Evolutionary conservation across 2,797 vertebrate genomes (phyloP).

Genomic region (Diceros bicornis): DNA sequence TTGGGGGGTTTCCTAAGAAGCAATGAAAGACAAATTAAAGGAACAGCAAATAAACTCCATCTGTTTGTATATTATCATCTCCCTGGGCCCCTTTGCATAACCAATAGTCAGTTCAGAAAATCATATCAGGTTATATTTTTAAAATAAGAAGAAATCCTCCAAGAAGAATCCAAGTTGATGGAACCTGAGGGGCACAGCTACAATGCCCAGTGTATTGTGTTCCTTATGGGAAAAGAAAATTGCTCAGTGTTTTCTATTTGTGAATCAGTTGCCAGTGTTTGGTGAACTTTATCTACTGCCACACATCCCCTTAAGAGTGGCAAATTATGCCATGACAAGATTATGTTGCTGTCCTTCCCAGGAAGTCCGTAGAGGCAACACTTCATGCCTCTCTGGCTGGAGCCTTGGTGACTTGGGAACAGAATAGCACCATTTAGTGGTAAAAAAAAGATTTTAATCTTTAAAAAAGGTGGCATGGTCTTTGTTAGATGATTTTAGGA

Average conservation of each 20-base stretch:
- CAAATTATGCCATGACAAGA: slow-evolving; percentile 67
- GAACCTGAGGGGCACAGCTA: background rate
- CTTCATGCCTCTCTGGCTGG: background rate
- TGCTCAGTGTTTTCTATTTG: slow-evolving; percentile 72
- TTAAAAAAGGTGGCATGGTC: slow-evolving; percentile 12
- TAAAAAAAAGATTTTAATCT: slow-evolving; percentile 52
- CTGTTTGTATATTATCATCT: background rate
- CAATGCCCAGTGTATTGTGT: background rate
- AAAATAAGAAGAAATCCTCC: slow-evolving; percentile 47
- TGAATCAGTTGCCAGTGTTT: slow-evolving; percentile 76
- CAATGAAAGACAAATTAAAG: slow-evolving; percentile 49
- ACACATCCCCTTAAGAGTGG: slow-evolving; percentile 56
- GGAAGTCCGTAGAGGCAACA: slow-evolving; percentile 53
- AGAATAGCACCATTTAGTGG: background rate
- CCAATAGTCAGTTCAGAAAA: slow-evolving; percentile 19
- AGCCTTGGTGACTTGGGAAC: slow-evolving; percentile 55
- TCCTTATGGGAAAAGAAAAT: slow-evolving; percentile 64
- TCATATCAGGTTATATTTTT: slow-evolving; percentile 47
- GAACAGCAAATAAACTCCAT: slow-evolving; percentile 13
- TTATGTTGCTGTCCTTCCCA: background rate
- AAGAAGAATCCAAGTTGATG: slow-evolving; percentile 26
- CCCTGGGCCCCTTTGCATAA: background rate
- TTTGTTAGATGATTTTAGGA: slow-evolving; percentile 71
- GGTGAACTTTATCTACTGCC: slow-evolving; percentile 70
- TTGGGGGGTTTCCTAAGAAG: slow-evolving; percentile 38